Base-by-base conservation (phyloP, 2,888 invertebrate genomes). In the Ernsta delagoae region DNA sequence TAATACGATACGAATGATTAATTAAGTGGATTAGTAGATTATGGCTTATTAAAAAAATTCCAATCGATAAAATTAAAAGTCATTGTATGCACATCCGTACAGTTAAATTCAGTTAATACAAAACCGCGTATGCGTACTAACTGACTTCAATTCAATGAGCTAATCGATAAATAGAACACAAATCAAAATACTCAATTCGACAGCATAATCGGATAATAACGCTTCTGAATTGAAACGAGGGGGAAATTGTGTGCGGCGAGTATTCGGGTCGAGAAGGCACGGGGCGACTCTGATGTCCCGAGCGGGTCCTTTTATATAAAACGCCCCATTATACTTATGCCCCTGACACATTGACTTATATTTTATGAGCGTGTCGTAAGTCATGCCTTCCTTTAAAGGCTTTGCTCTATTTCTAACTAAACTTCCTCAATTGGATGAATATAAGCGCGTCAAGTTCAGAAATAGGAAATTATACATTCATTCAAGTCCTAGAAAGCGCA, bases 191-290 rank as follows among this genome's bases (percentile, higher is more conserved):
- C 48, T 31, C 48, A 48, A 61, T 48, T 34, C 34, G 34, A 70
- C 66, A 73, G 59, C 72, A 66, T 75, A 74, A 76, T 76, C 70
- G 68, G 74, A 75, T 74, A 73, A 75, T 73, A 75, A 74, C 74
- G 75, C 66, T 59, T 73, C 71, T 71, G 70, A 74, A 75, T 74
- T 69, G 63, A 65, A 70, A 70, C 59, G 62, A 62, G 59, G 65
- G 43, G 48, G 63, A 59, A 67, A 62, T 67, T 61, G 60, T 43
- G 53, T 61, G 64, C 12, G 64, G 62, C 48, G 54, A 31, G 48
- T n/a, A n/a, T n/a, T 36, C 43, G 53, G 65, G 54, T 31, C 9
- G 31, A 54, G 54, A 62, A 36, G 6, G 41, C 41, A 39, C 41
- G 9, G 53, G 41, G 43, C 54, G 43, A 54, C 66, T 43, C 3